These are phyloP conservation scores for Brachypterus glaber DNA, from an alignment of 2,888 invertebrate species.

Conservation along the genomic window DNA sequence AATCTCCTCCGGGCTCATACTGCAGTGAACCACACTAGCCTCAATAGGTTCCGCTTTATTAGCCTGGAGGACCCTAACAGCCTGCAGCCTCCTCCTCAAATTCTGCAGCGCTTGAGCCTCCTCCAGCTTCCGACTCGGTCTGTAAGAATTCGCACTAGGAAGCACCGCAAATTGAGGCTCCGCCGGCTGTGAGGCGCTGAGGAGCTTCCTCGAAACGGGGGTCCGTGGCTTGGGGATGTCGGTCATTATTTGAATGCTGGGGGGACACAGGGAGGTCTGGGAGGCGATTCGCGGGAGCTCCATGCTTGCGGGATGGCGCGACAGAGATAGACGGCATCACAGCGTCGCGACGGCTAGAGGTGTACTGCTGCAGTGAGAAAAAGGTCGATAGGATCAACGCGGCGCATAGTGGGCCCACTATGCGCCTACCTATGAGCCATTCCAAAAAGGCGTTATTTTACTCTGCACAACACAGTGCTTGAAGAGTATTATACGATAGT, in stretches of 20 bases:
- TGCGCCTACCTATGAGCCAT: no score
- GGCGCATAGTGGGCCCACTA: no score
- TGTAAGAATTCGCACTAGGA: slow-evolving; percentile 43
- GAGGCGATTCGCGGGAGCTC: slow-evolving; percentile 38
- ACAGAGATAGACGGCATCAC: neutral
- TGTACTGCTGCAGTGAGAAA: neutral
- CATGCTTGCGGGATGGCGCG: slow-evolving; percentile 28
- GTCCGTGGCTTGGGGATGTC: slow-evolving; percentile 25
- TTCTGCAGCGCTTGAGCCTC: slow-evolving; percentile 62
- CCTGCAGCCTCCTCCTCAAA: slow-evolving; percentile 55
- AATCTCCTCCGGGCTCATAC: slow-evolving; percentile 42
- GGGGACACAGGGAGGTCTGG: slow-evolving; percentile 35
- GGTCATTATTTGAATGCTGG: slow-evolving; percentile 13
- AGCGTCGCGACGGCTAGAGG: neutral
- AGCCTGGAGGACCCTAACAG: slow-evolving; percentile 47
- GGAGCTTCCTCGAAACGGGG: slow-evolving; percentile 32
- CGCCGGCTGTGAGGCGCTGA: slow-evolving; percentile 26
- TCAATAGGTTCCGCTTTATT: slow-evolving; percentile 39
- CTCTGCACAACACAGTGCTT: no score
- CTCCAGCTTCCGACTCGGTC: slow-evolving; percentile 56
- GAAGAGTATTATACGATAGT: no score
- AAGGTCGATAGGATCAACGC: neutral
- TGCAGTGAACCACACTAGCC: slow-evolving; percentile 29
- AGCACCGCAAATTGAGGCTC: slow-evolving; percentile 38
- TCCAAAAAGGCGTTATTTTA: no score